Percentiles rank a stretch among this genome's conserved stretches.
These are phyloP conservation scores for Petrosia ficiformis DNA, from an alignment of 37 sponge, comb jelly and placozoan species.

Conservation along the genomic window DNA sequence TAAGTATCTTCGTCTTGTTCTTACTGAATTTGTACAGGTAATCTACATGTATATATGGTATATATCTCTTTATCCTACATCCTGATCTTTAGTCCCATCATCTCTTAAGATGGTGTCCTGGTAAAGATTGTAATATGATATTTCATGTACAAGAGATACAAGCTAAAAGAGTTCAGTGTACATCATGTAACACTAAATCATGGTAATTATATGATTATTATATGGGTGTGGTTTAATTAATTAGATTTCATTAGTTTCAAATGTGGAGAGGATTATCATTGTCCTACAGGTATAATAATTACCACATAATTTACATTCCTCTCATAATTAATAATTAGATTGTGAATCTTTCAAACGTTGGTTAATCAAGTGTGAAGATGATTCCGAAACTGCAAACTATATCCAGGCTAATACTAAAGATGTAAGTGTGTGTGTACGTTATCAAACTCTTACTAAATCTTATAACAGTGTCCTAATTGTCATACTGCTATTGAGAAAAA, in stretches of 20 bases:
- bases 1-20: slow-evolving; percentile 11
- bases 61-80: background rate
- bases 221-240: background rate
- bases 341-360: slow-evolving; percentile 67
- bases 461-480: slow-evolving; percentile 85
- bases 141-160: slow-evolving; percentile 46
- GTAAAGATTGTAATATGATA: slow-evolving; percentile 69
- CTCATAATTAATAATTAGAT: slow-evolving; percentile 2
- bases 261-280: slow-evolving; percentile 80
- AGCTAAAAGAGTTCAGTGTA: slow-evolving; percentile 64
- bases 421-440: slow-evolving; percentile 29
- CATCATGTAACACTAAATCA: slow-evolving; percentile 42
- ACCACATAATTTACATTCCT: background rate
- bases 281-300: slow-evolving; percentile 50
- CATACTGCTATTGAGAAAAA: slow-evolving; percentile 85
- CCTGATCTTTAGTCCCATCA: slow-evolving; percentile 38
- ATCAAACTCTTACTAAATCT: background rate
- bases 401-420: slow-evolving; percentile 87
- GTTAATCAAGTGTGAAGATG: slow-evolving; percentile 78
- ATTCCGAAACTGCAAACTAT: slow-evolving; percentile 88
- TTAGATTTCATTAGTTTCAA: slow-evolving; percentile 48
- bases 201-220: slow-evolving; percentile 42
- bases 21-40: slow-evolving; percentile 42
- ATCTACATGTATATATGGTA: background rate
- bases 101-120: slow-evolving; percentile 83